phyloP scores from a whole-genome alignment of 2,113 vertebrate genomes.

The Myotis lucifugus region DNA sequence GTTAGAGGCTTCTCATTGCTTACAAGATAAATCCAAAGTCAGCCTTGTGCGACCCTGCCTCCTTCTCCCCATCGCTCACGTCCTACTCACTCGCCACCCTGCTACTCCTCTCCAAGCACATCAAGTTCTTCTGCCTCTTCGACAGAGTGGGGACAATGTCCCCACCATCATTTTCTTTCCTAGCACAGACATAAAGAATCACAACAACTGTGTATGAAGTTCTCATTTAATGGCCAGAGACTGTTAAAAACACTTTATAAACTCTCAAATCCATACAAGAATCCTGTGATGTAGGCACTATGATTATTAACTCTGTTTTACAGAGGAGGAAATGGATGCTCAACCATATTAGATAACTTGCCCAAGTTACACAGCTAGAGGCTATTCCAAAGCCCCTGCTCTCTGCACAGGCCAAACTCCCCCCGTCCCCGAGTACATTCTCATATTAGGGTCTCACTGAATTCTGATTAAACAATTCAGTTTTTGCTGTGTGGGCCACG shows the following conservation, averaged over 20 bases:
- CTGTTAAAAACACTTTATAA: neutral
- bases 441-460: neutral
- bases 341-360: neutral
- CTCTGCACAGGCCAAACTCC: neutral
- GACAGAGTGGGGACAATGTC: neutral
- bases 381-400: neutral
- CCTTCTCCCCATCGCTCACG: neutral
- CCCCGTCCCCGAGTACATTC: rapidly evolving
- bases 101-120: neutral
- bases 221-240: neutral
- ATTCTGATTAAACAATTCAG: neutral
- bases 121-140: neutral
- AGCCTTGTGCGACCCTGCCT: no score
- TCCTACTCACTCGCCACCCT: no score
- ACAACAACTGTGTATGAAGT: neutral
- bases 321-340: neutral
- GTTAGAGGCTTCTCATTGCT: neutral
- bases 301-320: neutral
- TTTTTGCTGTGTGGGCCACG: neutral
- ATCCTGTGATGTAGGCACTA: neutral
- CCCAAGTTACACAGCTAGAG: neutral
- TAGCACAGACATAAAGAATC: neutral
- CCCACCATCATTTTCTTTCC: neutral
- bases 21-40: neutral
- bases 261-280: neutral